These are phyloP conservation scores for Plumapathes pennacea DNA, from an alignment of 92 coral and sea anemone species.

Conservation along the genomic window DNA sequence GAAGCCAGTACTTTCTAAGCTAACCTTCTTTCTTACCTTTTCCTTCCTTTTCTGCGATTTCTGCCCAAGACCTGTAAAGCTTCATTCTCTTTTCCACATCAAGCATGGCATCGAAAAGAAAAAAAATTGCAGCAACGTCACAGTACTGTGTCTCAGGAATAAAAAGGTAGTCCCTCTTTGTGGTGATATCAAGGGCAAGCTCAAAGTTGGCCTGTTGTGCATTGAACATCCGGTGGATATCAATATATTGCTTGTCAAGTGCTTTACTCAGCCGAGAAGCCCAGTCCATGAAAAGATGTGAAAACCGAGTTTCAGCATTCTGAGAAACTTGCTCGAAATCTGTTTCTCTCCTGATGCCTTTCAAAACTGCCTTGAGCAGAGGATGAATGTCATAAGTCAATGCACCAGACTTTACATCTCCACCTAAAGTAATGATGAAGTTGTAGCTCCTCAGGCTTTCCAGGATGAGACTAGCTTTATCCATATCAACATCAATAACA, in stretches of 20 bases:
- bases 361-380: conserved; percentile 29
- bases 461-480: no score
- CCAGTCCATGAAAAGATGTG: conserved; percentile 11
- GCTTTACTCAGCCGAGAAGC: conserved; percentile 5
- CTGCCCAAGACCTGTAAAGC: conserved; percentile 44
- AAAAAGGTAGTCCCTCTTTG: conserved; percentile 13
- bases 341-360: conserved; percentile 3
- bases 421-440: no score
- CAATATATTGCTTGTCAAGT: conserved; percentile 42
- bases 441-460: no score
- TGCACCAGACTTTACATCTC: conserved; percentile 4
- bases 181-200: conserved; percentile 48
- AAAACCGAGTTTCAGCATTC: conserved; percentile 42
- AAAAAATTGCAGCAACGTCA: no score
- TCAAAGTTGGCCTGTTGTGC: conserved; percentile 50
- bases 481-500: conserved; percentile 11
- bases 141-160: conserved; percentile 13
- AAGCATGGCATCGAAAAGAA: conserved; percentile 45
- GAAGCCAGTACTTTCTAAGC: no score
- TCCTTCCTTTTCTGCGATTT: conserved; percentile 25
- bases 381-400: conserved; percentile 50
- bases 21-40: no score
- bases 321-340: background rate
- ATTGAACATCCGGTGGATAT: conserved; percentile 28
- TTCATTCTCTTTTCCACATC: conserved; percentile 13